Base-by-base conservation (phyloP, 2,888 invertebrate genomes). In the Scaptomyza caliginosa region DNA sequence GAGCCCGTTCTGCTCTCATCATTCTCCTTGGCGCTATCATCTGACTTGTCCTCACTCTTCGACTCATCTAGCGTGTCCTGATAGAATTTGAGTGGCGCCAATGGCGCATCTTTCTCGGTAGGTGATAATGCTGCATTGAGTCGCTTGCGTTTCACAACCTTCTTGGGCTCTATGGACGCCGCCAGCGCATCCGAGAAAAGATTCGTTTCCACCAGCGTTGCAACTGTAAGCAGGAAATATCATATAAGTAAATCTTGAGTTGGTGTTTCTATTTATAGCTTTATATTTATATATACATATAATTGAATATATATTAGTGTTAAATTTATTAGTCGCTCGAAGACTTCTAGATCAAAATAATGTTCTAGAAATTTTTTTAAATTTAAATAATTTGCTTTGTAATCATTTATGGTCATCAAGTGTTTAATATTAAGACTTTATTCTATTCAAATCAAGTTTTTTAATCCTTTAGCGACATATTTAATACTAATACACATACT, bases 131-230 rank as follows among this genome's bases (percentile, higher is more conserved):
- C 94, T 0, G 94, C 8, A 23, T 28, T 93, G 39, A 95, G 93
- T 40, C 96, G 94, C 91, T 96, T 96, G 59, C 96, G 93, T 89
- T 97, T 97, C 1, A 94, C 93, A 70, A 96, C 95, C 89, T 96
- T 93, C 93, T 95, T 92, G 90, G 92, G 89, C 23, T 94, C 94
- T 6, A 96, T 95, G 2, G 95, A 96, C 4, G 95, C 95, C 73
- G 94, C 93, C 30, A 98, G 92, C 0, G 97, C 97, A 91, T 98
- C 97, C 95, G 97, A 97, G 90, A 98, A 98, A 92, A 97, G 95
- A 86, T 96, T 96, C 89, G 97, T 97, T 90, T 98, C 98, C 89
- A 96, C 95, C 45, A 98, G 91, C 75, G 95, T 92, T 91, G 94
- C 93, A 51, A 96, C 96, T 95, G 93, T 74, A 73, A 81, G 8